Evolutionary conservation across 2,797 vertebrate species (phyloP), one percentile per base, ranked within the genome.

Genomic region (Neoniphon sammara): DNA sequence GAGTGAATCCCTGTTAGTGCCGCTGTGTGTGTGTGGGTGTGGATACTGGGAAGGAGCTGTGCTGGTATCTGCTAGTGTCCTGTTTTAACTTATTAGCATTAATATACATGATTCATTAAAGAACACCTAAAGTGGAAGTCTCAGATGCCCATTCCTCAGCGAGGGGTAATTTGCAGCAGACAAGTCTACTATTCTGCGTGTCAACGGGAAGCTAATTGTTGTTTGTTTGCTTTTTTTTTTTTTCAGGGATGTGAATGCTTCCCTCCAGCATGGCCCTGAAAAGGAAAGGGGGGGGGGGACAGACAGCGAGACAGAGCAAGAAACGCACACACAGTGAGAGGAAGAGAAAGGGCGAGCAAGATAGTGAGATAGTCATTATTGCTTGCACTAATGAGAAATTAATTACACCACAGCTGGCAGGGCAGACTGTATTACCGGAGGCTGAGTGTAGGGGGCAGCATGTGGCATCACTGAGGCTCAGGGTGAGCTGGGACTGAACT

Each of bases 191-290:
- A 70, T 84, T 85, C 75, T 80, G 75, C 59, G 36, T 88, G 83
- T 91, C 88, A 86, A 87, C 73, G 87, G 84, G 86, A 84, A 82
- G 85, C 81, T 93, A 94, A 94, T 93, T 91, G 87, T 86, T 91
- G 87, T 91, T 92, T 91, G 86, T 90, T 93, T 91, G 65, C 57
- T 56, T 70, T 63, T 84, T 68, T 76, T 55, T 56, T 71, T 63
- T 84, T 68, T 76, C 53, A 63, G 60, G 50, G 67, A 78, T 46
- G 52, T 67, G 63, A 80, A 73, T 46, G 47, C 57, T 65, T 66
- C 64, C 83, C 79, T 71, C 57, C 60, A 85, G 86, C 81, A 80
- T 64, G 60, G 70, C 54, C 70, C 39, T 63, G 69, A 27, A 3
- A 4, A 34, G 31, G 60, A 61, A 66, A 25, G 34, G 23, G 39